Evolutionary conservation across 2,797 vertebrate species (phyloP).

Genomic region (Xenopus petersii): DNA sequence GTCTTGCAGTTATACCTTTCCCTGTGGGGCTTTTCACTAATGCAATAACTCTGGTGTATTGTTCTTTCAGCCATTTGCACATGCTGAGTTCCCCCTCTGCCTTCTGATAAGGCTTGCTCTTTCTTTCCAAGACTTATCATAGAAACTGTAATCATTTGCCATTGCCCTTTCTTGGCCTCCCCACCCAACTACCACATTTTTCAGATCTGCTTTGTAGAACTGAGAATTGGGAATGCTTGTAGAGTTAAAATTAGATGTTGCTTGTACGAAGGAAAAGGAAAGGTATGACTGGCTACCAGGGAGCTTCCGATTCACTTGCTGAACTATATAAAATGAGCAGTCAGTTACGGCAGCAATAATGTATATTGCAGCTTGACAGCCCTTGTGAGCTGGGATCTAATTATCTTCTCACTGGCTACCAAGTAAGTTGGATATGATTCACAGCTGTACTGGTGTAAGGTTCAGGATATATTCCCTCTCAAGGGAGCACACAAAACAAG

Average conservation of each 20-base stretch:
- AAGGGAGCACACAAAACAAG: neutral
- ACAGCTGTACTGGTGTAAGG: neutral
- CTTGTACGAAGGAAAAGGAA: neutral
- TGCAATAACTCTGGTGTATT: neutral
- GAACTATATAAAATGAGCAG: constrained; percentile 18
- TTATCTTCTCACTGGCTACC: constrained; percentile 23
- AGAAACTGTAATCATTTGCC: constrained; percentile 1
- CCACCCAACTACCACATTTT: neutral
- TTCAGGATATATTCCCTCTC: constrained; percentile 15
- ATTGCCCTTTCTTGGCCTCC: neutral
- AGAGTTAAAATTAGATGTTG: constrained; percentile 6
- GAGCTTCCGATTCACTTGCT: neutral
- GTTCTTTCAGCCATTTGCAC: neutral
- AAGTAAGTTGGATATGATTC: constrained; percentile 16
- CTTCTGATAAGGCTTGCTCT: neutral
- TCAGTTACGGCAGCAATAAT: constrained; percentile 13
- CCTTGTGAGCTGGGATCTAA: constrained; percentile 30
- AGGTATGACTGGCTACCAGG: constrained; percentile 16
- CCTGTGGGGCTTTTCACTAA: neutral
- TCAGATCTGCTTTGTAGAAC: neutral
- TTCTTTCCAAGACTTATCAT: neutral
- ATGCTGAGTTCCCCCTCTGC: neutral
- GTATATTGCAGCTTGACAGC: neutral
- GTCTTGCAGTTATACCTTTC: neutral
- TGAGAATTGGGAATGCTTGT: constrained; percentile 9